phyloP scores from a whole-genome alignment of 2,888 invertebrate genomes.

The Nymphalis urticae region DNA sequence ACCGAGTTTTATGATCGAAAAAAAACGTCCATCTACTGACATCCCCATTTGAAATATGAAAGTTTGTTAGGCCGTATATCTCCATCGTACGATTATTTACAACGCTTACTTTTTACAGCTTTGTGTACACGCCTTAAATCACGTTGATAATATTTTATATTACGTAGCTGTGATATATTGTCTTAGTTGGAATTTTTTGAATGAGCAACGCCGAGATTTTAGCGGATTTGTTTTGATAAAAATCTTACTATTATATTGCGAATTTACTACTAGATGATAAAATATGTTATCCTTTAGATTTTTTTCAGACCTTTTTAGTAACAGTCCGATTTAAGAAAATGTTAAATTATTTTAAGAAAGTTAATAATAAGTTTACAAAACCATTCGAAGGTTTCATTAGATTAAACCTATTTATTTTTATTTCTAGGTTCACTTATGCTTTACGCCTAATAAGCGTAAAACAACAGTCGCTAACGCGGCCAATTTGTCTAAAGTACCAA shows the following conservation, averaged over 20 bases:
- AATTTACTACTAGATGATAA: conserved; percentile 2
- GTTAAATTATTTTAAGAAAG: background rate
- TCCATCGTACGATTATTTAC: conserved; percentile 66
- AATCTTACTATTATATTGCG: background rate
- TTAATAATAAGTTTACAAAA: too few species aligned
- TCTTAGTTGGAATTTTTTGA: conserved; percentile 52
- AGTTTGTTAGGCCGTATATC: conserved; percentile 73
- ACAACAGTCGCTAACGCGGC: conserved; percentile 44
- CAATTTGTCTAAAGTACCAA: conserved; percentile 44
- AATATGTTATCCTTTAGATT: background rate
- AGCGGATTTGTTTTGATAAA: conserved; percentile 6
- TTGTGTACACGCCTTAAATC: conserved; percentile 68
- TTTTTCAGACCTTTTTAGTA: background rate
- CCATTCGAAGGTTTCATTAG: too few species aligned
- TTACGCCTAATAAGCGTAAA: conserved; percentile 16
- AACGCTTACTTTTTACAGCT: conserved; percentile 63
- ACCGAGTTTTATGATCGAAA: conserved; percentile 56
- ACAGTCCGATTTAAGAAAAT: background rate
- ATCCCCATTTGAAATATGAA: conserved; percentile 75
- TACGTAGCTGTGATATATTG: conserved; percentile 59
- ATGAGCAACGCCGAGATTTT: conserved; percentile 7
- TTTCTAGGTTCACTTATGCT: conserved; percentile 37
- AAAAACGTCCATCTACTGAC: conserved; percentile 50
- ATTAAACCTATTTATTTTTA: background rate
- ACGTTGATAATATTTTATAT: conserved; percentile 38